phyloP scores from a whole-genome alignment of 2,797 vertebrate species.

The Adrianichthys oophorus region DNA sequence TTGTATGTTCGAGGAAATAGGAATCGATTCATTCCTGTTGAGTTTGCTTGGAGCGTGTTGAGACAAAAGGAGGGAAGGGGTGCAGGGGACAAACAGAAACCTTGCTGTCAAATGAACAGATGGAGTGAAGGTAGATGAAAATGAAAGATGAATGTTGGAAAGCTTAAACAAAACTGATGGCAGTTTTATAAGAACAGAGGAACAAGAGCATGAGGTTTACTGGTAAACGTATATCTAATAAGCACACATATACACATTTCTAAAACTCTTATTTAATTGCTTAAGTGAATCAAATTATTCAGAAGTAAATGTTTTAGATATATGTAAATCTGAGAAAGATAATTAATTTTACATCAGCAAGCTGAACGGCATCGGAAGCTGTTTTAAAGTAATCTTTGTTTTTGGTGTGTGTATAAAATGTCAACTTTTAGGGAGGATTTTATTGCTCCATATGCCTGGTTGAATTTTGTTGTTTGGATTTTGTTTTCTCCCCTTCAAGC shows the following conservation, averaged over 20 bases:
- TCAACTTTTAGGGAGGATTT: too few relatives aligned
- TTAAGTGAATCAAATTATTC: slow-evolving; percentile 5
- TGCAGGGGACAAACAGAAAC: slow-evolving; percentile 19
- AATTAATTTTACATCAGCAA: slow-evolving; percentile 3
- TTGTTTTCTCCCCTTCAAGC: too few relatives aligned
- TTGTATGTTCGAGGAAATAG: too few relatives aligned
- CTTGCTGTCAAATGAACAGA: slow-evolving; percentile 33
- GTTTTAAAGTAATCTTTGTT: too few relatives aligned
- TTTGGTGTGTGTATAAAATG: too few relatives aligned
- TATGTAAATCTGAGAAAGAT: background rate
- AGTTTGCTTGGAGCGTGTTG: too few relatives aligned
- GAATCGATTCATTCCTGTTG: too few relatives aligned
- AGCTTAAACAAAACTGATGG: slow-evolving; percentile 57
- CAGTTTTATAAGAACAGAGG: slow-evolving; percentile 57
- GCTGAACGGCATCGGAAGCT: slow-evolving; percentile 7
- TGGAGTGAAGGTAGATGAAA: slow-evolving; percentile 33
- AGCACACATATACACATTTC: background rate
- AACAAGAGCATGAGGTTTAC: slow-evolving; percentile 1
- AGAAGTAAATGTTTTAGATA: background rate
- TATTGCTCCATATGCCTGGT: too few relatives aligned
- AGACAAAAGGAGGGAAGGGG: slow-evolving; percentile 27
- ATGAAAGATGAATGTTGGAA: slow-evolving; percentile 43
- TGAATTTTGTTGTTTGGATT: too few relatives aligned
- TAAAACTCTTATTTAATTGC: slow-evolving; percentile 4
- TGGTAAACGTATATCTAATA: slow-evolving; percentile 16